Evolutionary conservation across 2,888 invertebrate species (phyloP).

Genomic region (Mythimna impura): DNA sequence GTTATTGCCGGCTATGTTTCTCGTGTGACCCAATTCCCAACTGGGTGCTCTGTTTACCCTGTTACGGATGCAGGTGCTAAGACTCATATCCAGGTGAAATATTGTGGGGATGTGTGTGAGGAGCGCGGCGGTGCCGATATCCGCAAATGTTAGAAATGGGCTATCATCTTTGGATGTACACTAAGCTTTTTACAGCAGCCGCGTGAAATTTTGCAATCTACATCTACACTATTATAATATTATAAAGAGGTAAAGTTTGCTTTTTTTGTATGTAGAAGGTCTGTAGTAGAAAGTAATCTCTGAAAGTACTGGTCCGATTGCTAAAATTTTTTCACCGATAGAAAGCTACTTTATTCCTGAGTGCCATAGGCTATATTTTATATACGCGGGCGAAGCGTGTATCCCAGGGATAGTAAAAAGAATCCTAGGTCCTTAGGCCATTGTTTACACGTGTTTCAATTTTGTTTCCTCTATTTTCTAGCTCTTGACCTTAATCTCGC

Average conservation of each 20-base stretch:
- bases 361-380: no score
- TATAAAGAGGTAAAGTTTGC: no score
- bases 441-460: not conserved
- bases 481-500: not conserved
- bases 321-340: no score
- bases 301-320: no score
- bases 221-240: no score
- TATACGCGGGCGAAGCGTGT: no score
- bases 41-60: conserved; percentile 35
- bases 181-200: not conserved
- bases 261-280: no score
- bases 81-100: conserved; percentile 5
- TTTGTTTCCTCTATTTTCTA: not conserved
- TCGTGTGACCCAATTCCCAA: conserved; percentile 56
- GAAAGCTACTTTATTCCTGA: no score
- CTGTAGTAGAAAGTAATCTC: no score
- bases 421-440: not conserved
- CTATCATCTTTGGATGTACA: not conserved
- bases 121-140: not conserved
- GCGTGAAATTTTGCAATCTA: not conserved
- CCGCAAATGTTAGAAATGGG: not conserved
- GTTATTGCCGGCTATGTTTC: conserved; percentile 47
- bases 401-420: not conserved
- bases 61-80: conserved; percentile 34
- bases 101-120: not conserved